These are phyloP conservation scores for Clarias pachynema DNA, from an alignment of 2,797 vertebrate genomes.

Conservation along the genomic window DNA sequence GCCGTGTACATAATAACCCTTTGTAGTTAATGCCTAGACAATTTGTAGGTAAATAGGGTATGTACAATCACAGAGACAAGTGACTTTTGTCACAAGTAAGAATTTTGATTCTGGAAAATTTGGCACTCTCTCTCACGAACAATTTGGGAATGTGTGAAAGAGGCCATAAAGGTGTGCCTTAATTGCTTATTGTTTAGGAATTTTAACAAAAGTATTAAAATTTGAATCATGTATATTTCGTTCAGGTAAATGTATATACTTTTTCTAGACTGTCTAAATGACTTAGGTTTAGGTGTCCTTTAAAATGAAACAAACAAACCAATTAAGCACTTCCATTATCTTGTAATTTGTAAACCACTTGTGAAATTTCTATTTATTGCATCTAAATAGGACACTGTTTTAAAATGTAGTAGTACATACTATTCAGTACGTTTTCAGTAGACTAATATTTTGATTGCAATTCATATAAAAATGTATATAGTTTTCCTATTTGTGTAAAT, in stretches of 20 bases:
- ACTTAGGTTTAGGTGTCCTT: background rate
- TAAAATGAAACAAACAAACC: background rate
- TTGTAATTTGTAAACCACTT: background rate
- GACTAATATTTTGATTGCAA: background rate
- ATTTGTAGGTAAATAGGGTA: too few relatives aligned
- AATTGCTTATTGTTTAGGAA: background rate
- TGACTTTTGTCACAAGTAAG: too few relatives aligned
- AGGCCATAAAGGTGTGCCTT: background rate
- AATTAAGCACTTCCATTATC: background rate
- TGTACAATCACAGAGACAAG: too few relatives aligned
- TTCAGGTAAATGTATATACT: background rate
- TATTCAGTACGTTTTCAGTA: background rate
- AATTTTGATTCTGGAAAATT: too few relatives aligned
- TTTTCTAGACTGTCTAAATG: background rate
- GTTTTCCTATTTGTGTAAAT: background rate
- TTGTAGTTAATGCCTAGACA: too few relatives aligned
- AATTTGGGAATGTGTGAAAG: too few relatives aligned
- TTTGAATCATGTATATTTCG: background rate
- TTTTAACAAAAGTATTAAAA: background rate
- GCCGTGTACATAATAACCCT: too few relatives aligned
- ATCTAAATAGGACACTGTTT: background rate
- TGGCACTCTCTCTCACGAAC: too few relatives aligned
- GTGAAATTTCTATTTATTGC: background rate
- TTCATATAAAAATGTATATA: background rate
- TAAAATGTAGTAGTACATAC: background rate